phyloP scores from a whole-genome alignment of 2,888 invertebrate genomes.

The Piscicola geometra region DNA sequence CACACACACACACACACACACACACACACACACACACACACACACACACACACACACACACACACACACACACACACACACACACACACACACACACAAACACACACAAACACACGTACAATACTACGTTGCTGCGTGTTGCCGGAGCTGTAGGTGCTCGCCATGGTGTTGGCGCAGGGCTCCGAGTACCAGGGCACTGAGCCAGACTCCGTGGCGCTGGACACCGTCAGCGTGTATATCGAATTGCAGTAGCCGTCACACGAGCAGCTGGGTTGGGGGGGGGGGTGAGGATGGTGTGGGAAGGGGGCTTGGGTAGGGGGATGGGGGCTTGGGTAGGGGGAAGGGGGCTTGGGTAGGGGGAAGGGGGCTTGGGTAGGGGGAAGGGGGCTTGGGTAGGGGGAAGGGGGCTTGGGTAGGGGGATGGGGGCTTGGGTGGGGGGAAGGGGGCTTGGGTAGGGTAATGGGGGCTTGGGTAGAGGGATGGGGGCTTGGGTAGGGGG shows the following conservation, averaged over 20 bases:
- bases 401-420: neutral
- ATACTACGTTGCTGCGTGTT: conserved; percentile 67
- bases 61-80: no score
- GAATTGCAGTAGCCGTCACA: conserved; percentile 99
- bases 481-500: no score
- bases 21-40: no score
- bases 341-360: neutral
- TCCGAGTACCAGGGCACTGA: conserved; percentile 86
- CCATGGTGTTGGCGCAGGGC: conserved; percentile 93
- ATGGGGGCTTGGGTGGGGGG: neutral
- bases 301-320: neutral
- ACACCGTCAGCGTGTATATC: conserved; percentile 95
- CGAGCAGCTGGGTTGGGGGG: conserved; percentile 83
- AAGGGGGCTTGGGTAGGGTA: no score
- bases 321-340: neutral
- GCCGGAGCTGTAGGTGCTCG: conserved; percentile 95
- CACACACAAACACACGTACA: conserved; percentile 46
- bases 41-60: no score
- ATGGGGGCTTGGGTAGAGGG: no score
- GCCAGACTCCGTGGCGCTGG: conserved; percentile 65
- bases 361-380: neutral
- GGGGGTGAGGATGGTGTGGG: conserved; percentile 59
- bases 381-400: neutral
- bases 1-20: no score
- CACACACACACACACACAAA: neutral